A percentile compares a stretch with the other conserved stretches of the same genome.
Conservation (phyloP, 2,797 vertebrate species). For the Acipenser ruthenus region DNA sequence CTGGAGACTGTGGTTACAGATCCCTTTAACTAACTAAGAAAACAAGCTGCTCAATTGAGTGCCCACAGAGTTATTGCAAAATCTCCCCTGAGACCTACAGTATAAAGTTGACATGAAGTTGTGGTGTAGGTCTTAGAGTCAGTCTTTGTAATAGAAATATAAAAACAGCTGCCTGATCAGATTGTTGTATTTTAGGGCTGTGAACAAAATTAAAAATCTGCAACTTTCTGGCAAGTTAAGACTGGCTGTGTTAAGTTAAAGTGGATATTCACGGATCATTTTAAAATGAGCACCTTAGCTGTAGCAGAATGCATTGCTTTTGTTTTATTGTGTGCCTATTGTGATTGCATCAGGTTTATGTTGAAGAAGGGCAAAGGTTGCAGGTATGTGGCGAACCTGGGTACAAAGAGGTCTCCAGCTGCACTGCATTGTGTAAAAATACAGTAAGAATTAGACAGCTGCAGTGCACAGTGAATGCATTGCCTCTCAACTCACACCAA, state of each 20-base stretch:
- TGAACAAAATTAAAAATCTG: not conserved
- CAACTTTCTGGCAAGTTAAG: not conserved
- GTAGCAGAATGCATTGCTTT: not conserved
- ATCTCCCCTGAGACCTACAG: conserved; percentile 35
- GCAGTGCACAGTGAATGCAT: no score
- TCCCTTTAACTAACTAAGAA: conserved; percentile 33
- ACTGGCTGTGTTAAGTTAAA: no score
- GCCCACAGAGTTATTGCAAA: conserved; percentile 40
- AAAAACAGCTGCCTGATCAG: not conserved
- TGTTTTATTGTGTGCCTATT: no score
- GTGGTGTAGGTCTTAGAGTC: conserved; percentile 11
- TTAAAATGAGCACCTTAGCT: not conserved
- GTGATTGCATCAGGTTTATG: no score
- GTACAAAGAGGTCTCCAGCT: no score
- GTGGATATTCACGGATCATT: no score
- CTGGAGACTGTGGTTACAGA: conserved; percentile 36
- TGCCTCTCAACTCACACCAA: no score
- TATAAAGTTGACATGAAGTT: conserved; percentile 4
- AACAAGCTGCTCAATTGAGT: conserved; percentile 24
- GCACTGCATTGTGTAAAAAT: no score
- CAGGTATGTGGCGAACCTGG: no score
- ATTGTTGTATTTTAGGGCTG: not conserved
- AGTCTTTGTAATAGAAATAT: not conserved
- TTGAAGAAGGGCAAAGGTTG: no score
- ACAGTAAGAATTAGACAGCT: no score